Base-by-base conservation (phyloP, 2,888 invertebrate species). In the Tenthredo distinguenda region DNA sequence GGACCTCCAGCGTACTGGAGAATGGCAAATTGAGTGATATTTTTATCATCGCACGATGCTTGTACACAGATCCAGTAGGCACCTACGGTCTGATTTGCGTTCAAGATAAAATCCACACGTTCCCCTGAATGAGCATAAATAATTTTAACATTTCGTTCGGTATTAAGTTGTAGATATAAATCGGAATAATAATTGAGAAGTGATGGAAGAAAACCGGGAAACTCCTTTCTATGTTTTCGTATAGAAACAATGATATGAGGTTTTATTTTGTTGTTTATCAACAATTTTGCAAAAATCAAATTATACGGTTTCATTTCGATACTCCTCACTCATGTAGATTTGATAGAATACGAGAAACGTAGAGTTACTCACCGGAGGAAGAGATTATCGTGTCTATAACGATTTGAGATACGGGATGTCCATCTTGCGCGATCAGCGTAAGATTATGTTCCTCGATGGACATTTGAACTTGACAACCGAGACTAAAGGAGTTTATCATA, bases 51-150 rank as follows among this genome's bases (percentile, higher is more conserved):
- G 88, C 95, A 95, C 86, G 94, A 94, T 71, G 95, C 95, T 5
- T 92, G 92, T 15, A 94, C 94, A 72, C 94, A 93, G 65, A 96
- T 90, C 95, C 95, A 95, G 89, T 95, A 96, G 0, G 95, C 95
- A 0, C 94, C 94, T 18, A 91, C 91, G 10, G 92, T 90, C 87
- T 94, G 94, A n/a, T 94, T 92, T 1, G 95, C 95, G 10, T 94
- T 92, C 4, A 96, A 89, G 0, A 96, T 94, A 7, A 96, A 95
- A 88, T 96, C 96, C 92, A 95, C 95, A 31, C 96, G 94, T 90
- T 96, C 96, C 0, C 96, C 96, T 94, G 94, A 88, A 94, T 15
- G 4, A 31, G 26, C 21, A 58, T 47, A 4, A 47, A 47, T 47
- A 18, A 18, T 50, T 50, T 15, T 18, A 50, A 50, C 3, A 50